Base-by-base conservation (phyloP, 2,113 vertebrate genomes). In the Bucco capensis region DNA sequence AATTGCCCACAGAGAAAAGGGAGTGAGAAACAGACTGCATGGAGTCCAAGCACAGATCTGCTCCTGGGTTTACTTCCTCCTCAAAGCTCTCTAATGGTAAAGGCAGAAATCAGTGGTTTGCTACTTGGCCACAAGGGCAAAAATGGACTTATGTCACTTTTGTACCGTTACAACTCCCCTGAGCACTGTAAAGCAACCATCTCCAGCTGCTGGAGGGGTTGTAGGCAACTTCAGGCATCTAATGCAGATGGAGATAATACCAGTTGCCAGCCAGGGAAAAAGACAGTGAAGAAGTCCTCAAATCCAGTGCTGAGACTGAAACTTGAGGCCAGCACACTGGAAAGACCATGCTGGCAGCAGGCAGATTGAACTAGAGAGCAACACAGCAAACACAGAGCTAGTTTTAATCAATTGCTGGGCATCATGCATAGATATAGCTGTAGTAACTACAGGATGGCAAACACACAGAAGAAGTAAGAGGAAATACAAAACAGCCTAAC, bases 181-280 rank as follows among this genome's bases (percentile, higher is more conserved):
- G 18, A 64, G 49, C 16, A 2, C 27, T 2, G 1, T 46, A 33
- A 6, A 83, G 7, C 25, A n/a, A 42, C 14, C 0, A 4, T 4
- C 5, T 6, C 6, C 15, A 53, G 19, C 11, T 84, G 21, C 35
- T 12, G 6, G 19, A 70, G 47, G 13, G 28, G 19, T 17, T 64
- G 50, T 70, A 35, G 46, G 60, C 28, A 54, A 14, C 58, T 65
- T 70, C 31, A 21, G 47, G 19, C 14, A 31, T 18, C 37, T 61
- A 24, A 14, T 8, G 56, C 28, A 31, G 70, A 4, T 19, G 46
- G 24, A 73, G 46, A 15, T 8, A 17, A 61, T 4, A n/a, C 3
- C 46, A 54, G 17, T 12, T 35, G 18, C n/a, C 18, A 50, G 4
- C 5, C 46, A 46, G 23, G 22, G 47, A 16, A 66, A 44, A 5